Conservation (phyloP, 92 coral and sea anemone genomes). For the Plumapathes pennacea region DNA sequence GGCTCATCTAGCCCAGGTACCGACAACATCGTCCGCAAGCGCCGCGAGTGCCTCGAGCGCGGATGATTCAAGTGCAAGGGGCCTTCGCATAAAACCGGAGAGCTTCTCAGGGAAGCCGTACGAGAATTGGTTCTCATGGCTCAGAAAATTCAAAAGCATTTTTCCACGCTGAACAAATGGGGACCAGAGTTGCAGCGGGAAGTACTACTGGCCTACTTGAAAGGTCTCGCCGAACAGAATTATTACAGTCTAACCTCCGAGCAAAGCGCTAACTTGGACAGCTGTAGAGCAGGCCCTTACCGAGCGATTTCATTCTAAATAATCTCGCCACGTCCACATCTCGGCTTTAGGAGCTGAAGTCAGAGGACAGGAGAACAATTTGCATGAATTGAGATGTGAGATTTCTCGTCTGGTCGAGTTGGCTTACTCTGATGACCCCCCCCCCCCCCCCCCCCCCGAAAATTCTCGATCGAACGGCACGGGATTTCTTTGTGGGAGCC, state of each 20-base stretch:
- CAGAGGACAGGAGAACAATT: conserved; percentile 6
- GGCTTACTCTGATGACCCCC: conserved; percentile 24
- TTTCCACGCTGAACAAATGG: conserved; percentile 16
- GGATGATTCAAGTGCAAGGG: background rate
- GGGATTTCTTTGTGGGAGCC: conserved; percentile 36
- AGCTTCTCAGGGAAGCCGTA: conserved; percentile 9
- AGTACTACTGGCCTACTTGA: conserved; percentile 11
- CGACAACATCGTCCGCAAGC: background rate
- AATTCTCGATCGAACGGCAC: conserved; percentile 18
- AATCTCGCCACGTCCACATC: conserved; percentile 7
- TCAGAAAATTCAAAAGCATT: conserved; percentile 18
- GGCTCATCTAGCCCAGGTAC: conserved; percentile 9
- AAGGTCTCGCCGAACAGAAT: conserved; percentile 21
- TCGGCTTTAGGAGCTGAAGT: conserved; percentile 1
- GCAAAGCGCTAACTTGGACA: background rate
- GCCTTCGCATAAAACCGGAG: conserved; percentile 17
- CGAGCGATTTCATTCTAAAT: background rate
- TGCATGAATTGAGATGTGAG: conserved; percentile 24
- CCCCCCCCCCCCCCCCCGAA: conserved; percentile 3
- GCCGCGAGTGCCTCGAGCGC: background rate
- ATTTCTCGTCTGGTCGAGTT: conserved; percentile 16
- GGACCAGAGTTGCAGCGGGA: conserved; percentile 4
- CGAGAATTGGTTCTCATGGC: conserved; percentile 10
- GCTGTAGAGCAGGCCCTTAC: background rate
- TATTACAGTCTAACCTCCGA: conserved; percentile 20